phyloP scores from a whole-genome alignment of 2,888 invertebrate genomes.

The Coelopa pilipes region DNA sequence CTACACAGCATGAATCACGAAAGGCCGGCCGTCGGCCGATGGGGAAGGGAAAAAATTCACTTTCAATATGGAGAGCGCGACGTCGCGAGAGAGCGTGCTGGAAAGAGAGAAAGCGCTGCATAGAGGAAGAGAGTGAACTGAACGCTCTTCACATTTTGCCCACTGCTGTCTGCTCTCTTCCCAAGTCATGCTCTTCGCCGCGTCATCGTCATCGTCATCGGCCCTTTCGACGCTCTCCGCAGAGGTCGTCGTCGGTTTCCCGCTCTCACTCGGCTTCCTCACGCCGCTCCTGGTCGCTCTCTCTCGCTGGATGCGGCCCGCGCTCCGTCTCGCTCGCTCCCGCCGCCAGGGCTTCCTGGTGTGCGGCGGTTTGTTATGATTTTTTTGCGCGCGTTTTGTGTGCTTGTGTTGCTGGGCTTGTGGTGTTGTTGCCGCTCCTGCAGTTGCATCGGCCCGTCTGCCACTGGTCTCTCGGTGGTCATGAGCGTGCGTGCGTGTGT shows the following conservation, averaged over 20 bases:
- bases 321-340: conserved; percentile 36
- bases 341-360: conserved; percentile 34
- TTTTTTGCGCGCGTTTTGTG: conserved; percentile 9
- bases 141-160: too few species aligned
- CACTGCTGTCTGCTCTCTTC: too few species aligned
- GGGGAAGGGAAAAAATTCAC: conserved; percentile 38
- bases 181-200: too few species aligned
- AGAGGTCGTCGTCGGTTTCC: neutral
- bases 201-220: too few species aligned
- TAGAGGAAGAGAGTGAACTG: neutral
- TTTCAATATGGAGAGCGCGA: conserved; percentile 33
- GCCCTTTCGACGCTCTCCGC: neutral
- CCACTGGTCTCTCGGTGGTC: conserved; percentile 1
- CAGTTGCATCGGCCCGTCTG: conserved; percentile 38
- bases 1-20: too few species aligned
- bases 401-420: conserved; percentile 29
- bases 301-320: too few species aligned
- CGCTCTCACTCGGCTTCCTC: neutral
- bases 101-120: neutral
- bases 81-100: conserved; percentile 5
- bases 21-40: conserved; percentile 29
- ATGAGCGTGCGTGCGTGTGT: conserved; percentile 27
- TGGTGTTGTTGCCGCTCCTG: conserved; percentile 35
- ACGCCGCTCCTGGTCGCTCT: too few species aligned
- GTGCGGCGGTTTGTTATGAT: conserved; percentile 12